Conservation (phyloP, 2,888 invertebrate genomes). For the Venusia cambrica region DNA sequence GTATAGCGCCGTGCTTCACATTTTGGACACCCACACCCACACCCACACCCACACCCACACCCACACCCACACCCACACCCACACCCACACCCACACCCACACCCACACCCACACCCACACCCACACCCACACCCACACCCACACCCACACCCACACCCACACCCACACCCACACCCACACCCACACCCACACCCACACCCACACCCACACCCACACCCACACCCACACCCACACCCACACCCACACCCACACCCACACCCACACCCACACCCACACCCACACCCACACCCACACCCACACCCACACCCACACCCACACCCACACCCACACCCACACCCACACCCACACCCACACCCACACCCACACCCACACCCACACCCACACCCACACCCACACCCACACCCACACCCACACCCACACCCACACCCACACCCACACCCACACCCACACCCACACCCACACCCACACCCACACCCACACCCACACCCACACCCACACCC, state of each 20-base stretch:
- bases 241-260: conserved; percentile 4
- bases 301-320: conserved; percentile 3
- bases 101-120: conserved; percentile 5
- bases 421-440: conserved; percentile 5
- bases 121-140: conserved; percentile 5
- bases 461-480: conserved; percentile 3
- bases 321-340: conserved; percentile 5
- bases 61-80: conserved; percentile 5
- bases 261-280: conserved; percentile 5
- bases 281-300: conserved; percentile 4
- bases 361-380: conserved; percentile 5
- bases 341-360: conserved; percentile 5
- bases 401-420: conserved; percentile 5
- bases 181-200: conserved; percentile 4
- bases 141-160: conserved; percentile 5
- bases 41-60: conserved; percentile 4
- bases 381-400: conserved; percentile 5
- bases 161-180: conserved; percentile 3
- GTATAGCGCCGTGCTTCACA: too few relatives aligned
- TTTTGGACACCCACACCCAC: conserved; percentile 3
- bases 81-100: conserved; percentile 5
- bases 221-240: conserved; percentile 5
- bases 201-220: conserved; percentile 3
- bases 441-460: conserved; percentile 3
- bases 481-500: conserved; percentile 3